Percentiles rank a stretch among this genome's conserved stretches.
These are phyloP conservation scores for Plutella xylostella DNA, from an alignment of 2,888 invertebrate genomes.

Conservation along the genomic window DNA sequence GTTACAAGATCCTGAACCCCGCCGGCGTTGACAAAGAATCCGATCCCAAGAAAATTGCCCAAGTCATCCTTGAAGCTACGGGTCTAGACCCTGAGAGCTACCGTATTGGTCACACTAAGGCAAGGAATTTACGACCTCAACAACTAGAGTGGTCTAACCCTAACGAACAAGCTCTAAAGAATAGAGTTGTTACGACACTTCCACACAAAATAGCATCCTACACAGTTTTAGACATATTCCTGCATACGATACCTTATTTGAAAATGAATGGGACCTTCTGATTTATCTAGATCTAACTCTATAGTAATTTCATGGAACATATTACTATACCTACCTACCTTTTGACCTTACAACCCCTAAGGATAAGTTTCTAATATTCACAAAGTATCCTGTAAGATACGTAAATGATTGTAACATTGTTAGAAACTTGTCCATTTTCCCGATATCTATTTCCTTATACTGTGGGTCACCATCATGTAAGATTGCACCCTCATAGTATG, in stretches of 20 bases:
- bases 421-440: neutral
- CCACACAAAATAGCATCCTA: too few species aligned
- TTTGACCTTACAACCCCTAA: too few species aligned
- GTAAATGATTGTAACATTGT: too few species aligned
- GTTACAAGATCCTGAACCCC: slow-evolving; percentile 99
- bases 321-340: too few species aligned
- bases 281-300: too few species aligned
- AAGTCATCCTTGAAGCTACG: slow-evolving; percentile 83
- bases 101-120: slow-evolving; percentile 99
- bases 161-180: too few species aligned
- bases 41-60: slow-evolving; percentile 87
- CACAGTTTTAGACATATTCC: too few species aligned
- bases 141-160: too few species aligned
- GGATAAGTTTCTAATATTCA: too few species aligned
- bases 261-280: neutral
- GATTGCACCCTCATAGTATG: slow-evolving; percentile 45
- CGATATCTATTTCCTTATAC: neutral
- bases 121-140: too few species aligned
- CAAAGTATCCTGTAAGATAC: slow-evolving; percentile 1
- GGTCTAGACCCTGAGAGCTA: slow-evolving; percentile 92
- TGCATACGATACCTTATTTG: neutral
- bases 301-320: too few species aligned
- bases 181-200: too few species aligned
- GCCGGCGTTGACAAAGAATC: slow-evolving; percentile 80
- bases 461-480: neutral